These are phyloP conservation scores for Aurelia aurita DNA, from an alignment of 30 jellyfish, hydroid and myxozoan genomes.

Conservation along the genomic window DNA sequence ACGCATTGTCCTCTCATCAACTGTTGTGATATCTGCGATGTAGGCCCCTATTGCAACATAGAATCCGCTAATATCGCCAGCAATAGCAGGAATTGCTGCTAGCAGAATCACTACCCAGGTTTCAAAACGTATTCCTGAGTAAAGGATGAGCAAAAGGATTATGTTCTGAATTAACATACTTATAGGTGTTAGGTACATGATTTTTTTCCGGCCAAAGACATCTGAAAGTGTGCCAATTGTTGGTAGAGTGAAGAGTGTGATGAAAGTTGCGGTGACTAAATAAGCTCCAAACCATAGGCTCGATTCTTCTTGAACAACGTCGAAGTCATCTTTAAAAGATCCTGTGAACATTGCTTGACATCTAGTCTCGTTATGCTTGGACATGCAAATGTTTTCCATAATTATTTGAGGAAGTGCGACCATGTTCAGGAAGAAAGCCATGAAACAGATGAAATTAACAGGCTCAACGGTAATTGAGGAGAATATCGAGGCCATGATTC, in stretches of 20 bases:
- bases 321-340: slow-evolving; percentile 16
- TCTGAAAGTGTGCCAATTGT: slow-evolving; percentile 35
- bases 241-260: slow-evolving; percentile 25
- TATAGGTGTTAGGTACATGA: not conserved
- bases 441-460: slow-evolving; percentile 17
- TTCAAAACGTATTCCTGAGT: not conserved
- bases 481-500: no score
- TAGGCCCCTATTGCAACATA: not conserved
- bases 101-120: slow-evolving; percentile 2
- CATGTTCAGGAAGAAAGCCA: slow-evolving; percentile 4
- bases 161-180: not conserved
- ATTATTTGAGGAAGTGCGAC: slow-evolving; percentile 35
- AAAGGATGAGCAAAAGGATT: not conserved
- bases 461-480: slow-evolving; percentile 40
- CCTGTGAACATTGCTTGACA: slow-evolving; percentile 45
- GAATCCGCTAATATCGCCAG: not conserved
- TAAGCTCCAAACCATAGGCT: slow-evolving; percentile 40
- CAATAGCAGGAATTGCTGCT: not conserved
- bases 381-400: slow-evolving; percentile 20
- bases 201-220: not conserved
- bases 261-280: slow-evolving; percentile 11
- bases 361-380: slow-evolving; percentile 15
- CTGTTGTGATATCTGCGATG: slow-evolving; percentile 11
- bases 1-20: not conserved
- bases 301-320: slow-evolving; percentile 31